Evolutionary conservation across 2,113 vertebrate species (phyloP), one percentile per base, ranked within the genome.

Genomic region (Anhinga anhinga): DNA sequence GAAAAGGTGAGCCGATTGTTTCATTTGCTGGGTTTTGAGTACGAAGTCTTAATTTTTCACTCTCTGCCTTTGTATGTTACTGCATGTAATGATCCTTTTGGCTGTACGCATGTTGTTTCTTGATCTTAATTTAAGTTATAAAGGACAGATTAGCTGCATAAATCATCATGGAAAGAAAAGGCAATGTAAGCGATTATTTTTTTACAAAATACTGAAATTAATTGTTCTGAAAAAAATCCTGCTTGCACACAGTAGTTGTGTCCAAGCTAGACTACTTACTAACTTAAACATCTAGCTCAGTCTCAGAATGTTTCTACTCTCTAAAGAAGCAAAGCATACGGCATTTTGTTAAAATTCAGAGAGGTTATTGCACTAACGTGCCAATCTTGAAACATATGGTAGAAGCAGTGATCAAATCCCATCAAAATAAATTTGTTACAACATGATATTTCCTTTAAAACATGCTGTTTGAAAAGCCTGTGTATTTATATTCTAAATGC

Each of bases 1-100:
- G 67, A 9, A 58, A 86, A 98, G 98, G 98, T 98, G 89, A 97
- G 98, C 25, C 14, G 12, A 3, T 18, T n/a, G 3, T 5, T 27
- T 7, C 26, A 10, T 27, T 14, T 34, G 0, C 21, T 0, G 44
- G 26, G 56, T 7, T 8, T 8, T 3, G 6, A 17, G 21, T 2
- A 23, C 4, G 13, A 10, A 70, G 11, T 3, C n/a, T 9, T 17
- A 5, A 1, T 27, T 69, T 76, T 62, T 62, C 47, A 2, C 45
- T 45, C 62, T 66, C 49, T 45, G 76, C 50, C 59, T 71, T 58
- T 40, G 69, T 45, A 6, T 4, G 3, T 11, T 52, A 6, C 38
- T 72, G 74, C 49, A 15, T 19, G 55, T 6, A 21, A 17, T 10
- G n/a, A 49, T 65, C 63, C 18, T 62, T 89, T 9, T 11, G 25